Conservation (phyloP, 1,140 invertebrate species). For the Platorchestia sp. region DNA sequence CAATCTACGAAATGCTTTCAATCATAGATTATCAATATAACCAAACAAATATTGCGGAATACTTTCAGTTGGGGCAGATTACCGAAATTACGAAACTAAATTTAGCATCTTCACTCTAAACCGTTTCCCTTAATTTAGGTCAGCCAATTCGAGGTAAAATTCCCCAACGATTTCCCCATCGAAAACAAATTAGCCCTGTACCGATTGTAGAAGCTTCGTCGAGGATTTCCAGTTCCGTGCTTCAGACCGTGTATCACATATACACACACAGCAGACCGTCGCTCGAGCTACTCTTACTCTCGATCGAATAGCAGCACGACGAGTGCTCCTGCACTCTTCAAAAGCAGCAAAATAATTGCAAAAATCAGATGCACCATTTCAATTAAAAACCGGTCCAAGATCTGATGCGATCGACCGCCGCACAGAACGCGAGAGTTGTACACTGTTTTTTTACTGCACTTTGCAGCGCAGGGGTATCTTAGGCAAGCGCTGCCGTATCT, state of each 20-base stretch:
- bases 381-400: background rate
- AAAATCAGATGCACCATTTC: background rate
- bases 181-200: no score
- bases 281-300: background rate
- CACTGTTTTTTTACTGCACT: background rate
- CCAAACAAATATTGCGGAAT: no score
- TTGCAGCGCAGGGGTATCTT: background rate
- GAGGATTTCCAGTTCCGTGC: background rate
- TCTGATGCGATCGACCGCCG: background rate
- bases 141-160: no score
- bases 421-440: background rate
- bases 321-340: background rate
- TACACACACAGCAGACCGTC: no score
- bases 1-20: no score
- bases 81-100: background rate
- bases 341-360: background rate
- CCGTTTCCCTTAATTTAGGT: background rate
- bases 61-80: no score
- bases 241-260: background rate
- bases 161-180: no score
- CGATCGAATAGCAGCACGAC: background rate
- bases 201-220: background rate
- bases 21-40: no score
- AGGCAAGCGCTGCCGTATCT: background rate
- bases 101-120: background rate